Evolutionary conservation across 2,113 vertebrate genomes (phyloP).

Genomic region (Podilymbus podiceps): DNA sequence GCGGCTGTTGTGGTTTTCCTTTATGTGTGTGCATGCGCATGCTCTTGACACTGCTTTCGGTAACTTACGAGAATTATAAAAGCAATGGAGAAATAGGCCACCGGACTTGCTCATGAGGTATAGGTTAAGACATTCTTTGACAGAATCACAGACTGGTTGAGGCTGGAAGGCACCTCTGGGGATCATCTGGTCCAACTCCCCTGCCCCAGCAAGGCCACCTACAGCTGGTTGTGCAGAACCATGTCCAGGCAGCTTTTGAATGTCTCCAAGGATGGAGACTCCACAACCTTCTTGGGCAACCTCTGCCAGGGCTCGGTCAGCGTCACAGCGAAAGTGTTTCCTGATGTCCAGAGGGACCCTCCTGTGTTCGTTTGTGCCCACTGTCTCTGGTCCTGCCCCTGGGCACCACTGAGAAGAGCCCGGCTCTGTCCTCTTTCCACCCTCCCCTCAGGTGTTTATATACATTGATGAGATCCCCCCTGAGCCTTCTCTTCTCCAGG

Average conservation of each 20-base stretch:
- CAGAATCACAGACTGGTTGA: neutral
- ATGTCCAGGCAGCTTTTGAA: neutral
- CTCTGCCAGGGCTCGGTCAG: neutral
- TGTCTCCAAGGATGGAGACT: neutral
- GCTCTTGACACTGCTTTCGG: neutral
- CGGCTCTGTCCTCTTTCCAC: neutral
- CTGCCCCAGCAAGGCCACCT: neutral
- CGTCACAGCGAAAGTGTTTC: neutral
- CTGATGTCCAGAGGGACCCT: neutral
- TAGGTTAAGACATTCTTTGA: neutral
- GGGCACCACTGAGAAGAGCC: neutral
- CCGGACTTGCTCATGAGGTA: neutral
- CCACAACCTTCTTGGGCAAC: neutral
- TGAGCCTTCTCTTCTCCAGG: neutral
- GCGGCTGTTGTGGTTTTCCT: neutral
- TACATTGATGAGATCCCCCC: neutral
- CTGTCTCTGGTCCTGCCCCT: neutral
- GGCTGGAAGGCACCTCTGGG: neutral
- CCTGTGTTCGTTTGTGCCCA: neutral
- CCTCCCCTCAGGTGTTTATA: neutral
- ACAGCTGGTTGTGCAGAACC: neutral
- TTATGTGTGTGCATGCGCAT: neutral
- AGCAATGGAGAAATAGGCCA: neutral
- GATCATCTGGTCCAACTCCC: neutral
- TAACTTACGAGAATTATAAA: neutral